Evolutionary conservation across 1,140 invertebrate species (phyloP).

Genomic region (Gryllus bimaculatus): DNA sequence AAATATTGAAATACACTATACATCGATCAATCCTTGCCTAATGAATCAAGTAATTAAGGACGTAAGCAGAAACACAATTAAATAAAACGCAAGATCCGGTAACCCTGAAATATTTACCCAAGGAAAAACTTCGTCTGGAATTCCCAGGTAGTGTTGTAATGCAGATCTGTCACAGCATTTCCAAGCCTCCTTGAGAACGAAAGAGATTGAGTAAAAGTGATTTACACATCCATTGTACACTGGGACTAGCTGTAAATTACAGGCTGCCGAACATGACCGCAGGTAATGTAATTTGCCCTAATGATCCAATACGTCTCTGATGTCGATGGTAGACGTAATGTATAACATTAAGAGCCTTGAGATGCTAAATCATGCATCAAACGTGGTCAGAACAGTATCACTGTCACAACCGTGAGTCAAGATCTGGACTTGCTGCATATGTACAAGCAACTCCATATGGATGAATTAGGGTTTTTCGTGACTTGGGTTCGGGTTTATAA

Average conservation of each 20-base stretch:
- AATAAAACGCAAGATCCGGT: background rate
- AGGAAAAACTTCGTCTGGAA: background rate
- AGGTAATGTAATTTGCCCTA: background rate
- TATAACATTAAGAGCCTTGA: conserved; percentile 1
- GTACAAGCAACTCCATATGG: background rate
- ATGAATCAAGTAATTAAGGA: background rate
- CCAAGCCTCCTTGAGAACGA: background rate
- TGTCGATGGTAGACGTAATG: background rate
- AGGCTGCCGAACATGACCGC: background rate
- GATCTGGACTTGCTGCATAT: background rate
- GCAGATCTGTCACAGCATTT: background rate
- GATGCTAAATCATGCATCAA: conserved; percentile 1
- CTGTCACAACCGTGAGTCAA: background rate
- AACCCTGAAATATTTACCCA: background rate
- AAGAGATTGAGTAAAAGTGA: conserved; percentile 1
- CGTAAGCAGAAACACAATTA: background rate
- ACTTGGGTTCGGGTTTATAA: background rate
- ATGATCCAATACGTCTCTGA: background rate
- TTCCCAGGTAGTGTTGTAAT: background rate
- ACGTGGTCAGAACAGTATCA: background rate
- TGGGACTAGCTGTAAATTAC: background rate
- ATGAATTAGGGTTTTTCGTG: background rate
- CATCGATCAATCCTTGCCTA: background rate
- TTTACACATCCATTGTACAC: conserved; percentile 1
- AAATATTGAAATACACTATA: no score